Conservation (phyloP, 2,797 vertebrate species). For the Ptychobarbus kaznakovi region DNA sequence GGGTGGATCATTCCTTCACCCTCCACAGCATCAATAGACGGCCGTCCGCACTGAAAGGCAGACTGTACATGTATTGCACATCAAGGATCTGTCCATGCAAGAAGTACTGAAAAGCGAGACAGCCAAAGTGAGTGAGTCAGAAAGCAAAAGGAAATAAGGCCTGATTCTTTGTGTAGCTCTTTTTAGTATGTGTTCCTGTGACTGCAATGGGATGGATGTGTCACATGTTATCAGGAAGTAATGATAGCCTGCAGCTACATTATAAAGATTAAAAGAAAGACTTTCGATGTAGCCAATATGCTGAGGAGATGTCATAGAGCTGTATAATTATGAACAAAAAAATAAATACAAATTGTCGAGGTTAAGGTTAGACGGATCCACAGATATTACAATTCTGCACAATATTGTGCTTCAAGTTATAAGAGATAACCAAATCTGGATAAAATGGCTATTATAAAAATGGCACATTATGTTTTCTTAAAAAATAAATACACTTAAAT, state of each 20-base stretch:
- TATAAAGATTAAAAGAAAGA: constrained; percentile 11
- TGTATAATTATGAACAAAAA: not conserved
- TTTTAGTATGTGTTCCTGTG: constrained; percentile 34
- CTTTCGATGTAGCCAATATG: not conserved
- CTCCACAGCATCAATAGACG: constrained; percentile 44
- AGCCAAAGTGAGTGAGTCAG: constrained; percentile 49
- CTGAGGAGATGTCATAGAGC: not conserved
- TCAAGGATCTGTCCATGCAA: constrained; percentile 60
- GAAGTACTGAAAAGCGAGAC: constrained; percentile 60
- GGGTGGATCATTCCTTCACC: constrained; percentile 53
- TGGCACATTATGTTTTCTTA: not conserved
- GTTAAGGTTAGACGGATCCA: not conserved
- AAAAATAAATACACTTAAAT: not conserved
- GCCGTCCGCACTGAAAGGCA: constrained; percentile 32
- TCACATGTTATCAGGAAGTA: constrained; percentile 25
- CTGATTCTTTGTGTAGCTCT: constrained; percentile 27
- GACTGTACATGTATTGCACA: constrained; percentile 40
- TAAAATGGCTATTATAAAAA: not conserved
- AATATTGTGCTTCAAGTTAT: too few species aligned
- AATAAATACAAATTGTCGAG: not conserved
- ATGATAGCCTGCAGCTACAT: constrained; percentile 15
- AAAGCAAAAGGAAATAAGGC: constrained; percentile 53
- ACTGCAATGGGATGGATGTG: constrained; percentile 16
- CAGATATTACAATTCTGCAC: not conserved
- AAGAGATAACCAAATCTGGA: too few species aligned